phyloP scores from a whole-genome alignment of 2,888 invertebrate species.

The Campoletis raptor region DNA sequence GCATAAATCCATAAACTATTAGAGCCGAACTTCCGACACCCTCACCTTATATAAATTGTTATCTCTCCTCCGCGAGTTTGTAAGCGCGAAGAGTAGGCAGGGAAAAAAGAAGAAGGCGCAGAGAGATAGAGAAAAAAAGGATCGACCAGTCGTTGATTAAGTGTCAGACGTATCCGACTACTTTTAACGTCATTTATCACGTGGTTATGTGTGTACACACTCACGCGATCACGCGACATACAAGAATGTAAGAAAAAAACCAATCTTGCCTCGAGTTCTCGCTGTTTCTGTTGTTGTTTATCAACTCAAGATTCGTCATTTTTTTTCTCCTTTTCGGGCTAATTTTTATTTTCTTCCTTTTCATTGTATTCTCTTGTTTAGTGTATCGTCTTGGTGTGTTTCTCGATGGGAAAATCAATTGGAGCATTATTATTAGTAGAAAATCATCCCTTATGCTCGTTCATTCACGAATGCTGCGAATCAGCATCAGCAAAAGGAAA shows the following conservation, averaged over 20 bases:
- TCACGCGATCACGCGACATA: slow-evolving; percentile 29
- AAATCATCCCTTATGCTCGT: no score
- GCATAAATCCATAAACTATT: slow-evolving; percentile 57
- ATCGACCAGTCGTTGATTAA: slow-evolving; percentile 62
- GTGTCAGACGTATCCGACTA: slow-evolving; percentile 58
- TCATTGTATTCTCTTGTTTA: not conserved
- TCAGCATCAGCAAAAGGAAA: not conserved
- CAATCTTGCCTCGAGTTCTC: not conserved
- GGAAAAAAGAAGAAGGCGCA: slow-evolving; percentile 8
- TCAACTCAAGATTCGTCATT: not conserved
- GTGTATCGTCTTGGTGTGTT: not conserved
- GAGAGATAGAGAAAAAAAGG: slow-evolving; percentile 50
- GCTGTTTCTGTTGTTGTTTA: not conserved
- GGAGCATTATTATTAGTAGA: not conserved
- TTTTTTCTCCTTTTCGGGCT: not conserved
- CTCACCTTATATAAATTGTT: slow-evolving; percentile 62
- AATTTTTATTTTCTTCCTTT: not conserved
- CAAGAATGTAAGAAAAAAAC: not conserved
- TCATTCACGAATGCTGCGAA: not conserved
- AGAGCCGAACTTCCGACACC: slow-evolving; percentile 51
- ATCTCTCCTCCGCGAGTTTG: slow-evolving; percentile 38
- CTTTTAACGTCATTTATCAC: slow-evolving; percentile 65
- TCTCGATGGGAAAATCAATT: not conserved
- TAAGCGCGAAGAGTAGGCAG: slow-evolving; percentile 1
- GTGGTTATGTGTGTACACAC: slow-evolving; percentile 20